Conservation (phyloP, 2,113 vertebrate species). For the Triplophysa rosa region DNA sequence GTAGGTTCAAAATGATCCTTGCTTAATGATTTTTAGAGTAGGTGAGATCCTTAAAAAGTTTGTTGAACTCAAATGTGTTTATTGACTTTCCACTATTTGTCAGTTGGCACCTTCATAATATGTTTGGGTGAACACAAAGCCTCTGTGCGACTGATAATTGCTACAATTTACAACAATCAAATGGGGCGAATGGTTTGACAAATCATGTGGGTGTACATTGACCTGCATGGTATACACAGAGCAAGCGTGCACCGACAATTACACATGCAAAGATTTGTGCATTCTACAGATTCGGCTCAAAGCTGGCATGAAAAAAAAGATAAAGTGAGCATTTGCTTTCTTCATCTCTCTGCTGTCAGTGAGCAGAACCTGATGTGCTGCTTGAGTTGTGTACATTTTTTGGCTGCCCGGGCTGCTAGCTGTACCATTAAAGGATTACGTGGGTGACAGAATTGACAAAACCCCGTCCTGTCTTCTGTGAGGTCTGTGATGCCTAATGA, state of each 20-base stretch:
- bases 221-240: neutral
- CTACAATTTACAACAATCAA: slow-evolving; percentile 26
- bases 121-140: slow-evolving; percentile 29
- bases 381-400: slow-evolving; percentile 55
- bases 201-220: neutral
- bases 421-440: slow-evolving; percentile 68
- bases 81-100: slow-evolving; percentile 15
- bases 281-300: neutral
- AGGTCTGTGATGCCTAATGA: slow-evolving; percentile 51
- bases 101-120: slow-evolving; percentile 22
- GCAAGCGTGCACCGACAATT: neutral
- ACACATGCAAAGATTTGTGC: slow-evolving; percentile 30
- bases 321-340: neutral
- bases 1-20: slow-evolving; percentile 34
- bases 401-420: slow-evolving; percentile 39
- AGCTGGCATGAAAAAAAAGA: neutral
- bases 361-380: slow-evolving; percentile 35
- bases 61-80: slow-evolving; percentile 21
- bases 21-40: slow-evolving; percentile 37
- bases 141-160: slow-evolving; percentile 25
- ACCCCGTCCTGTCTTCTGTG: slow-evolving; percentile 45
- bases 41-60: neutral
- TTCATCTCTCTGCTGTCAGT: neutral
- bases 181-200: slow-evolving; percentile 10
- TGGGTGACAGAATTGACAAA: slow-evolving; percentile 57